phyloP scores from a whole-genome alignment of 30 jellyfish, hydroid and myxozoan genomes.

The Catostylus mosaicus region DNA sequence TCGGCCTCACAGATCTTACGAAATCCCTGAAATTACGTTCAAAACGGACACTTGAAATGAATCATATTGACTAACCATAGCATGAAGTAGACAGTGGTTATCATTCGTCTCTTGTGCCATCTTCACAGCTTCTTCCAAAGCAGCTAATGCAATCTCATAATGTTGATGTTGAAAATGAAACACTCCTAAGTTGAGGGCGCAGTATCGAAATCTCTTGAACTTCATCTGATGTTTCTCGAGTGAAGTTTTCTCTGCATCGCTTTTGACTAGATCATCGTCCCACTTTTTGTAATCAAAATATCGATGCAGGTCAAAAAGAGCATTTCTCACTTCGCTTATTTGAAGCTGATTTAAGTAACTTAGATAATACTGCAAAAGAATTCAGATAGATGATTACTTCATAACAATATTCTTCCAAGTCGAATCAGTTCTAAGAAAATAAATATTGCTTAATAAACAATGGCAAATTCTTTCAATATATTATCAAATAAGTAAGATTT shows the following conservation, averaged over 20 bases:
- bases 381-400: too few relatives aligned
- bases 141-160: slow-evolving; percentile 57
- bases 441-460: neutral
- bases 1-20: too few relatives aligned
- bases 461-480: neutral
- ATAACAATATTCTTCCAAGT: too few relatives aligned
- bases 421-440: too few relatives aligned
- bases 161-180: slow-evolving; percentile 75
- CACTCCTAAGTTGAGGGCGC: slow-evolving; percentile 79
- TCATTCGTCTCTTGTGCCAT: slow-evolving; percentile 94
- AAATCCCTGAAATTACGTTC: too few relatives aligned
- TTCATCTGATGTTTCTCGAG: slow-evolving; percentile 74
- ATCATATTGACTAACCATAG: slow-evolving; percentile 50
- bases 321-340: slow-evolving; percentile 59
- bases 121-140: slow-evolving; percentile 86
- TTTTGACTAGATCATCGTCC: slow-evolving; percentile 34
- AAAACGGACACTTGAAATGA: neutral
- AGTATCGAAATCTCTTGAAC: slow-evolving; percentile 85
- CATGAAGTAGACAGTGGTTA: slow-evolving; percentile 74
- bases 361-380: slow-evolving; percentile 56
- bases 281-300: slow-evolving; percentile 78
- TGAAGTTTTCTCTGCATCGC: slow-evolving; percentile 48
- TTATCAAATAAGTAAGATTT: neutral
- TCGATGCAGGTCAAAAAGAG: slow-evolving; percentile 63
- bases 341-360: slow-evolving; percentile 75